phyloP scores from a whole-genome alignment of 2,888 invertebrate species.

The Vesta saturnalis region DNA sequence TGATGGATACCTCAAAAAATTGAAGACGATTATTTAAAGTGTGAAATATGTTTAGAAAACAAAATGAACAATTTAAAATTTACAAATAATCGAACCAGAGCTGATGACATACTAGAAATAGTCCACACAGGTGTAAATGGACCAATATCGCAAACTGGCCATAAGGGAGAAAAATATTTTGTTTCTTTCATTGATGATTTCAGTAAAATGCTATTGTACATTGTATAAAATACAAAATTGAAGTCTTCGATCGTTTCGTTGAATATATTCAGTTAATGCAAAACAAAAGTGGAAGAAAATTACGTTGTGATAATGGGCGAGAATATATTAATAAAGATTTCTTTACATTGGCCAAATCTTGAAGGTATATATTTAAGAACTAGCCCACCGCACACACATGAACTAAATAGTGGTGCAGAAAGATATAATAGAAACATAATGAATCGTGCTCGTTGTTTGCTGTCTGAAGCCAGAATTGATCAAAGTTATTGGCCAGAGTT shows the following conservation, averaged over 20 bases:
- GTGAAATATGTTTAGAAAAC: slow-evolving; percentile 26
- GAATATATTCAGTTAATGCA: slow-evolving; percentile 35
- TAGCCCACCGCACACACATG: background rate
- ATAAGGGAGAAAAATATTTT: slow-evolving; percentile 42
- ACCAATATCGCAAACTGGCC: slow-evolving; percentile 33
- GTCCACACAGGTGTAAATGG: slow-evolving; percentile 32
- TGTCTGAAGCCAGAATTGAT: background rate
- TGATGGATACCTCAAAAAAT: too few species aligned
- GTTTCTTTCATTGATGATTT: slow-evolving; percentile 44
- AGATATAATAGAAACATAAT: background rate
- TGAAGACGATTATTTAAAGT: too few species aligned
- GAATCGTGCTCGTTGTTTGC: background rate
- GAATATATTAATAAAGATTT: slow-evolving; percentile 1
- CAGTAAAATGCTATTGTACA: slow-evolving; percentile 37
- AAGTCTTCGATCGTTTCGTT: slow-evolving; percentile 41
- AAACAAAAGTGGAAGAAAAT: slow-evolving; percentile 33
- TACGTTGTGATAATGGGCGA: slow-evolving; percentile 37
- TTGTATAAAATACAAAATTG: slow-evolving; percentile 40
- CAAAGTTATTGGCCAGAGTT: background rate
- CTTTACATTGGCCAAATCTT: background rate
- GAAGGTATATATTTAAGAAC: background rate
- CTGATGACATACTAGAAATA: slow-evolving; percentile 39
- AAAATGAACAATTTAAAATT: slow-evolving; percentile 40
- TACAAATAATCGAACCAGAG: slow-evolving; percentile 42
- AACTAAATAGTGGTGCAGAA: background rate